Conservation (phyloP, 2,888 invertebrate species). For the Drosophila koepferae region DNA sequence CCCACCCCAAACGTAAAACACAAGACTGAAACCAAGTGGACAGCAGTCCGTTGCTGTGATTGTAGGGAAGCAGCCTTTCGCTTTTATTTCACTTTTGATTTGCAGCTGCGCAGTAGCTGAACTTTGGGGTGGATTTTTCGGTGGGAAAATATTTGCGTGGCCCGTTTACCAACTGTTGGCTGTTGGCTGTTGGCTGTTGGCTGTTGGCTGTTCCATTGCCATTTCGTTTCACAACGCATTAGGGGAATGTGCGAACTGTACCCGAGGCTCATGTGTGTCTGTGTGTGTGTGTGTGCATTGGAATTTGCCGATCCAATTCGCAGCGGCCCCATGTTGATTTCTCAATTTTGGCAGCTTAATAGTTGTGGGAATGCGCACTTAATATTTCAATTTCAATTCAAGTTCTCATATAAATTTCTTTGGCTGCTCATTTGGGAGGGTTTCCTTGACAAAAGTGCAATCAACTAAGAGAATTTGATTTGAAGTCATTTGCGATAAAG, state of each 20-base stretch:
- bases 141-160: conserved; percentile 71
- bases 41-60: conserved; percentile 58
- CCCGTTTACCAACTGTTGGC: conserved; percentile 14
- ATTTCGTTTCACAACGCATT: conserved; percentile 37
- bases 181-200: conserved; percentile 43
- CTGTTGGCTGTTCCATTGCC: conserved; percentile 46
- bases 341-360: conserved; percentile 47
- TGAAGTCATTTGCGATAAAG: conserved; percentile 2
- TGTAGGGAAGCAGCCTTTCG: conserved; percentile 21
- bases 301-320: conserved; percentile 45
- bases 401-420: background rate
- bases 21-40: conserved; percentile 51
- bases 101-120: conserved; percentile 72
- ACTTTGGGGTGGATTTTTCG: conserved; percentile 69
- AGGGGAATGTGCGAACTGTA: conserved; percentile 61
- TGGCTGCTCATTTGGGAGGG: conserved; percentile 50
- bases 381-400: conserved; percentile 16
- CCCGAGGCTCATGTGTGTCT: conserved; percentile 33
- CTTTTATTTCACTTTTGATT: conserved; percentile 24
- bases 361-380: conserved; percentile 66
- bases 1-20: conserved; percentile 36
- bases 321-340: conserved; percentile 62
- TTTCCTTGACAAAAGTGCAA: conserved; percentile 34
- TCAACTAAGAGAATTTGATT: conserved; percentile 54
- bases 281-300: conserved; percentile 40